Conservation (phyloP, 2,888 invertebrate species). For the Salticus scenicus region DNA sequence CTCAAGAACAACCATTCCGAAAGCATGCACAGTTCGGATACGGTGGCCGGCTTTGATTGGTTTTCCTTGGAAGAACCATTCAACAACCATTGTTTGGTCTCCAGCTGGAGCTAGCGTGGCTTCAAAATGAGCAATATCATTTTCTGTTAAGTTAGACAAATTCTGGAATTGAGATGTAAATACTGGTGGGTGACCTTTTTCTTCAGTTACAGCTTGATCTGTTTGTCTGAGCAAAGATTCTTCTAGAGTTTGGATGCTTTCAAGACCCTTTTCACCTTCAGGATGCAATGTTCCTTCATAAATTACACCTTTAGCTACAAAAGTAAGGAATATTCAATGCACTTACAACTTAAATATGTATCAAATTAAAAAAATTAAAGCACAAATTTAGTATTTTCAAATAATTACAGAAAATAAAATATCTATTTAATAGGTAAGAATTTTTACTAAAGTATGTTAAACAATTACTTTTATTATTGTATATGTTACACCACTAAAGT, state of each 20-base stretch:
- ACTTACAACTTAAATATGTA: too few relatives aligned
- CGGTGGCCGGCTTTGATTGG: slow-evolving; percentile 85
- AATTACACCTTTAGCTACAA: slow-evolving; percentile 80
- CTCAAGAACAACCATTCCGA: slow-evolving; percentile 98
- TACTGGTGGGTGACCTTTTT: slow-evolving; percentile 88
- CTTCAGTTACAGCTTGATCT: slow-evolving; percentile 78
- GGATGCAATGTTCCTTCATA: slow-evolving; percentile 95
- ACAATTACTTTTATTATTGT: too few relatives aligned
- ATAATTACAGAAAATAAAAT: too few relatives aligned
- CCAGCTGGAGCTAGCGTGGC: slow-evolving; percentile 95
- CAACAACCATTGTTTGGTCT: slow-evolving; percentile 93
- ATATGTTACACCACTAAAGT: too few relatives aligned
- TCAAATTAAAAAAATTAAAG: too few relatives aligned
- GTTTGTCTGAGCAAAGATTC: slow-evolving; percentile 81
- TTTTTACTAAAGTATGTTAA: too few relatives aligned
- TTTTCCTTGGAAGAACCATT: slow-evolving; percentile 97
- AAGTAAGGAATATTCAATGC: too few relatives aligned
- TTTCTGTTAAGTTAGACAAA: slow-evolving; percentile 88
- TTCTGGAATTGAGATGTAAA: slow-evolving; percentile 90
- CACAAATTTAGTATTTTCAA: too few relatives aligned
- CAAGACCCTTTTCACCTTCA: slow-evolving; percentile 93
- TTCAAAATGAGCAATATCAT: slow-evolving; percentile 98
- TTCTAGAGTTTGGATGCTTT: slow-evolving; percentile 92
- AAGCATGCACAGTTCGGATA: slow-evolving; percentile 97
- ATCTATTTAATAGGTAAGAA: too few relatives aligned